phyloP scores from a whole-genome alignment of 2,888 invertebrate genomes.

The Lycophotia porphyrea region DNA sequence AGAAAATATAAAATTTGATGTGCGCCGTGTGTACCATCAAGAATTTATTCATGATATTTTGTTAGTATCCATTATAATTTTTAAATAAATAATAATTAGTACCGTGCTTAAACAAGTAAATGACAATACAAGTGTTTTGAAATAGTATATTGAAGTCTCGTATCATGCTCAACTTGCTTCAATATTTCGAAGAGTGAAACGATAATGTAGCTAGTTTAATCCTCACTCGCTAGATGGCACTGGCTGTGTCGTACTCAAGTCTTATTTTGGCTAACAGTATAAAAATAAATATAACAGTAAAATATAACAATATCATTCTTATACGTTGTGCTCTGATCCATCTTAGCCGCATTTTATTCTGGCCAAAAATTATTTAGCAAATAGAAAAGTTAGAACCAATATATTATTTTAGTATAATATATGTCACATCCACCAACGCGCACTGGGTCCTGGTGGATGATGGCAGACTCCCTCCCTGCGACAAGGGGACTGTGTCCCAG shows the following conservation, averaged over 20 bases:
- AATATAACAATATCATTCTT: not conserved
- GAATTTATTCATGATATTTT: not conserved
- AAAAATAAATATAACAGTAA: no score
- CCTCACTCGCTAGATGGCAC: constrained; percentile 2
- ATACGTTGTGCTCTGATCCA: not conserved
- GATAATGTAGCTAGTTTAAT: not conserved
- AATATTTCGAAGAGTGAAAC: not conserved
- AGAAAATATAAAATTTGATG: no score
- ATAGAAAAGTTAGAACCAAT: no score
- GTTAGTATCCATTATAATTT: not conserved
- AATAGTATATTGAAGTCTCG: not conserved
- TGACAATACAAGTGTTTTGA: not conserved
- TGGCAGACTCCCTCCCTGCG: not conserved
- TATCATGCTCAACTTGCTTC: not conserved
- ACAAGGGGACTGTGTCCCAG: not conserved
- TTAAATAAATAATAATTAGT: not conserved
- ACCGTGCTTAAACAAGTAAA: not conserved
- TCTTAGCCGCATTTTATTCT: not conserved
- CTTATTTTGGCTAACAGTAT: not conserved
- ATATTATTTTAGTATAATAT: not conserved
- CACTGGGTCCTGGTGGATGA: not conserved
- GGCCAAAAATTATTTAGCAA: no score
- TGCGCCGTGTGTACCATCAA: no score
- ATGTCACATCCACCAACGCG: not conserved
- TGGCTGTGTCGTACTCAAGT: not conserved